Base-by-base conservation (phyloP, 2,113 vertebrate species). In the Urocitellus parryii region DNA sequence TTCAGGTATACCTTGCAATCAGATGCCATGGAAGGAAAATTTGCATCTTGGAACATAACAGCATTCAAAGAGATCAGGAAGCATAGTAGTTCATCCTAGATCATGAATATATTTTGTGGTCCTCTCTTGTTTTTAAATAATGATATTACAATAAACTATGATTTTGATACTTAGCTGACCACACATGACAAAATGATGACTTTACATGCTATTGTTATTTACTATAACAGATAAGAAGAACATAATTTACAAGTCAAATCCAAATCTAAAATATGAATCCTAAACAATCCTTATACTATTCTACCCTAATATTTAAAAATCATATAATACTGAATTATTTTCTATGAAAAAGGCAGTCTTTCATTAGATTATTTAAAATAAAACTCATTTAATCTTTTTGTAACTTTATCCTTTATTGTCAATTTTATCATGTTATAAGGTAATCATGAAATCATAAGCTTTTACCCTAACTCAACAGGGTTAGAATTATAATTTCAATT, bases 401-500 rank as follows among this genome's bases (percentile, higher is more conserved):
- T 90, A 96, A 94, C 42, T 96, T 97, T 42, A 95, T 90, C 83
- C 39, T 97, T 74, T 95, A 37, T 95, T n/a, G 1, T 85, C 92
- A 96, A 93, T 98, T 98, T 98, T 89, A 37, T 96, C 24, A 95
- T 96, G 96, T 97, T 97, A 92, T 82, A 97, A 97, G 95, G 5
- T 32, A 63, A 91, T 32, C 96, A 96, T 45, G 92, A 78, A 92
- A 85, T 91, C 34, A 92, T 94, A 84, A 96, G 76, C 89, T 95
- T 83, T 92, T 70, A 73, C 70, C 12, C 3, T 78, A 95, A 76
- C 63, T 93, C 74, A 92, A 42, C 51, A 91, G 91, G 94, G 96
- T 98, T 77, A 96, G 58, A 95, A 95, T 97, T 97, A 97, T 45
- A 97, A 97, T 98, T 98, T 98, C 97, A 68, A 4, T 98, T 63